A percentile compares a stretch with the other conserved stretches of the same genome.
These are phyloP conservation scores for Channa argus DNA, from an alignment of 2,113 vertebrate species.

Conservation along the genomic window DNA sequence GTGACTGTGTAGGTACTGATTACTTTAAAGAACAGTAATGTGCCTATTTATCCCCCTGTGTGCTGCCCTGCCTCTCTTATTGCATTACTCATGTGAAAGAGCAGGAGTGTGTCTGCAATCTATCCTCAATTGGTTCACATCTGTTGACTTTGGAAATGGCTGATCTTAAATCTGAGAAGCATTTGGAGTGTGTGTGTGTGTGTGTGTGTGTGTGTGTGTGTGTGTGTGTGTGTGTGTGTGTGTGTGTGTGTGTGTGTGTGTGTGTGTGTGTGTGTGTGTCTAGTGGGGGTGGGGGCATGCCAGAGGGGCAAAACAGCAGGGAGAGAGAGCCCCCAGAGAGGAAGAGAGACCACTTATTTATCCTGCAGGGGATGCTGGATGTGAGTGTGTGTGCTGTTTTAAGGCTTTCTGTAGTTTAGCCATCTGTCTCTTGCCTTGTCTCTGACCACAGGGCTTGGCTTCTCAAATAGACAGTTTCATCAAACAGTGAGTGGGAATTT, in stretches of 20 bases:
- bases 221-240: conserved; percentile 12
- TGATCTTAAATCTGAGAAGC: conserved; percentile 76
- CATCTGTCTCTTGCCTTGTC: conserved; percentile 45
- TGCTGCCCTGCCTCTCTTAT: conserved; percentile 41
- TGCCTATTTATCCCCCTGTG: conserved; percentile 15
- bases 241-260: background rate
- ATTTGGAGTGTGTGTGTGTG: conserved; percentile 56
- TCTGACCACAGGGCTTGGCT: conserved; percentile 51
- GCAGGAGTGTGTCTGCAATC: conserved; percentile 67
- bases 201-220: conserved; percentile 24
- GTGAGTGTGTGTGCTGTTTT: conserved; percentile 33
- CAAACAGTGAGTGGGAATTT: conserved; percentile 49
- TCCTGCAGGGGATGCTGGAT: conserved; percentile 35
- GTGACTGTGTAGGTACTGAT: background rate
- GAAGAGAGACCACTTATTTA: conserved; percentile 72
- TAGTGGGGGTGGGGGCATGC: conserved; percentile 28
- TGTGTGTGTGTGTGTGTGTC: conserved; percentile 30
- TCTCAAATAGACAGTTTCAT: conserved; percentile 49
- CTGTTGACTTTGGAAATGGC: conserved; percentile 80
- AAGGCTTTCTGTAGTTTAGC: conserved; percentile 30
- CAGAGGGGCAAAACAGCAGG: conserved; percentile 67
- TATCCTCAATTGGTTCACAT: conserved; percentile 70
- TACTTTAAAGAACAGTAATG: conserved; percentile 22
- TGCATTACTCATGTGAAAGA: conserved; percentile 65
- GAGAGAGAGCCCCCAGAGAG: conserved; percentile 63